Evolutionary conservation across 2,888 invertebrate genomes (phyloP).

Genomic region (Hirtodrosophila histrioides): DNA sequence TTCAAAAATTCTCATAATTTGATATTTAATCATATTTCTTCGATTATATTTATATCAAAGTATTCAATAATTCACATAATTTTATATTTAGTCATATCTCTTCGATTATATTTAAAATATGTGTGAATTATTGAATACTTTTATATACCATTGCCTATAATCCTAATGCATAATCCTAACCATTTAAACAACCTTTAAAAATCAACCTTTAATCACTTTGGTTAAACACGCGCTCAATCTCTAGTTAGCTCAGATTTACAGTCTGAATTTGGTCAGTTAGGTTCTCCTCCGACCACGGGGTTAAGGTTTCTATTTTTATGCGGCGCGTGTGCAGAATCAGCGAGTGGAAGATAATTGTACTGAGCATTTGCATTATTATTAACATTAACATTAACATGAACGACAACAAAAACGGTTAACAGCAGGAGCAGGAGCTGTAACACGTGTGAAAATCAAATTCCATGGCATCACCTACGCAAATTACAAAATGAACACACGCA

Average conservation of each 20-base stretch:
- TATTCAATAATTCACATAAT: no score
- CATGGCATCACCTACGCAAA: conserved; percentile 80
- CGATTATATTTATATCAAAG: no score
- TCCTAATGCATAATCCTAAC: no score
- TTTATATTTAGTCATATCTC: no score
- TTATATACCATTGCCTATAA: no score
- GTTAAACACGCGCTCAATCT: no score
- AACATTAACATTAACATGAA: conserved; percentile 69
- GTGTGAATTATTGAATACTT: no score
- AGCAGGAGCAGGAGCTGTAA: conserved; percentile 38
- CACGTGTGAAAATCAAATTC: conserved; percentile 83
- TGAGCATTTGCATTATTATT: conserved; percentile 74
- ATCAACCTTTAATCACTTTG: no score
- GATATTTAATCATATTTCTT: no score
- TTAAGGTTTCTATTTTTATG: conserved; percentile 60
- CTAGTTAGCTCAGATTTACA: not conserved
- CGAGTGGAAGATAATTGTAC: conserved; percentile 75
- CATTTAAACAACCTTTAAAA: no score
- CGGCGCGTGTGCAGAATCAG: conserved; percentile 69
- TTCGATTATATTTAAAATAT: no score
- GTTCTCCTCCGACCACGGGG: not conserved
- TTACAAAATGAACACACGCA: conserved; percentile 77
- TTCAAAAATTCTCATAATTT: no score
- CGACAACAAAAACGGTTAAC: conserved; percentile 53
- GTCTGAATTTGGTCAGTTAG: conserved; percentile 11